Evolutionary conservation across 1,140 invertebrate species (phyloP).

Genomic region (Adoxophyes honmai): DNA sequence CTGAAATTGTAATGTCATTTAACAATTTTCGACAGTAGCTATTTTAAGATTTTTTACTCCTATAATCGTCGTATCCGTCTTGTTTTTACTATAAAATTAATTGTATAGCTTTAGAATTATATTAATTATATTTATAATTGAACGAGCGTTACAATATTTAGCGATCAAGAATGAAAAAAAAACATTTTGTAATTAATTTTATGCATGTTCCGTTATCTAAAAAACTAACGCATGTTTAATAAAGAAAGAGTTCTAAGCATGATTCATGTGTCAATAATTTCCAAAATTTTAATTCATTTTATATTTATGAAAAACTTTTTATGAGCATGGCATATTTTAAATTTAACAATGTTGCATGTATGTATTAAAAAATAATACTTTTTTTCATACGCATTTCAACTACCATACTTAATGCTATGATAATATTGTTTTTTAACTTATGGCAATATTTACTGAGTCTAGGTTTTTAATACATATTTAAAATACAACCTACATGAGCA

Average conservation of each 20-base stretch:
- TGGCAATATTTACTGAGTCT: too few species aligned
- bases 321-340: not conserved
- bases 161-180: slow-evolving; percentile 50
- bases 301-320: too few species aligned
- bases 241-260: too few species aligned
- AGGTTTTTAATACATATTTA: too few species aligned
- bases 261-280: too few species aligned
- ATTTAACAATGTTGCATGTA: too few species aligned
- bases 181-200: slow-evolving; percentile 10
- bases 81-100: not conserved
- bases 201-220: slow-evolving; percentile 30
- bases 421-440: too few species aligned
- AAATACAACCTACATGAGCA: too few species aligned
- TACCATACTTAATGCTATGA: too few species aligned
- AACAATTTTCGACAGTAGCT: not conserved
- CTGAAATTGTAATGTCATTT: not conserved
- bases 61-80: not conserved
- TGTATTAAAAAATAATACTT: too few species aligned
- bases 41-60: slow-evolving; percentile 16
- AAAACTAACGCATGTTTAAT: not conserved
- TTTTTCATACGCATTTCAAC: too few species aligned
- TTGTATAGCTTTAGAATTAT: slow-evolving; percentile 27
- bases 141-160: slow-evolving; percentile 44
- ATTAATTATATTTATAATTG: slow-evolving; percentile 30
- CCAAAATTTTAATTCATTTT: too few species aligned